A percentile compares a stretch with the other conserved stretches of the same genome.
Conservation (phyloP, 2,113 vertebrate species). For the Connochaetes taurinus region DNA sequence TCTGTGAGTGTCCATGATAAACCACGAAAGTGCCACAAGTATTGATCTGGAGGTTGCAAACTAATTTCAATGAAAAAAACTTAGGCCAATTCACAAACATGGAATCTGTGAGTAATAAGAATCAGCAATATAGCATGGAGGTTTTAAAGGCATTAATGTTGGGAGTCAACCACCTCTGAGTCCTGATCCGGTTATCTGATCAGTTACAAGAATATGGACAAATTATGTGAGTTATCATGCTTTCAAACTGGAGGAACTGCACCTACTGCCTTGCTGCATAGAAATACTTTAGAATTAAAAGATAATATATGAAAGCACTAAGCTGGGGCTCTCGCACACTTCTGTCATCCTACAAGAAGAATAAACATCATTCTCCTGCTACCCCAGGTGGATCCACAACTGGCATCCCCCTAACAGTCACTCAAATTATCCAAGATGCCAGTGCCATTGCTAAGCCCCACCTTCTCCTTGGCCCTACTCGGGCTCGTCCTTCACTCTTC, state of each 20-base stretch:
- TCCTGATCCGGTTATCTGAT: too few relatives aligned
- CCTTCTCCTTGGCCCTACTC: neutral
- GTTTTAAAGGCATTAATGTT: neutral
- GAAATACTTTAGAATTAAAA: neutral
- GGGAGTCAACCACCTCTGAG: neutral
- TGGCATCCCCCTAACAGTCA: neutral
- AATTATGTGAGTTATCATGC: neutral
- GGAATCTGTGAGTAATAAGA: neutral
- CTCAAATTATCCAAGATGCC: neutral
- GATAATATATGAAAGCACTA: neutral
- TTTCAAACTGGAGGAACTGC: neutral
- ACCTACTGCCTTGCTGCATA: neutral
- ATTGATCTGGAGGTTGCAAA: neutral
- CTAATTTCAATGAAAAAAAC: neutral
- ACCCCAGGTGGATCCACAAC: too few relatives aligned
- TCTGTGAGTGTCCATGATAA: neutral
- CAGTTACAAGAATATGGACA: neutral
- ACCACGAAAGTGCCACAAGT: neutral
- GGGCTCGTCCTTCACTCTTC: neutral
- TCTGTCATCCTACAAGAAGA: neutral
- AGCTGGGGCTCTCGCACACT: neutral
- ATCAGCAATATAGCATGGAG: neutral
- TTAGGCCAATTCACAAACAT: neutral
- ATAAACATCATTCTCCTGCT: neutral
- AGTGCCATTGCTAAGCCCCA: neutral